Evolutionary conservation across 1,140 invertebrate genomes (phyloP).

Genomic region (Eupristina koningsbergeri): DNA sequence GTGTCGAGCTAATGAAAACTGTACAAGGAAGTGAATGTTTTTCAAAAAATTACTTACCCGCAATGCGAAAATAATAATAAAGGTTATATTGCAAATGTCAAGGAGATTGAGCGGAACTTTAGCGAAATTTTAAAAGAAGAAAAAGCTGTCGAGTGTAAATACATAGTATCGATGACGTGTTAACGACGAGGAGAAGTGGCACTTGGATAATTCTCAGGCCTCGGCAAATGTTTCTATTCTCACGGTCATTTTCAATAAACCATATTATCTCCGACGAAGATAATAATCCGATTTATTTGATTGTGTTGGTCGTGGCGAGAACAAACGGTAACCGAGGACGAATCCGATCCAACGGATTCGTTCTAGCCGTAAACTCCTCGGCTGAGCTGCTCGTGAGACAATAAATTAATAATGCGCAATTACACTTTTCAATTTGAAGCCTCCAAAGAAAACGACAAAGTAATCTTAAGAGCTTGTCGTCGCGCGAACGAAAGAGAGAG

Average conservation of each 20-base stretch:
- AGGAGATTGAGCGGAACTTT: no score
- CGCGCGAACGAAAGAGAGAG: background rate
- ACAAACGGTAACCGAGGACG: background rate
- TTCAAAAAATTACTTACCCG: no score
- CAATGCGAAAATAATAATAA: no score
- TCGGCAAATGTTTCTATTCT: background rate
- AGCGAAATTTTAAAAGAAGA: background rate
- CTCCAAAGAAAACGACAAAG: background rate
- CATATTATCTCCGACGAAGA: background rate
- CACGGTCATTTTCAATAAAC: background rate
- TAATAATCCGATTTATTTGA: background rate
- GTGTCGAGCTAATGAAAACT: no score
- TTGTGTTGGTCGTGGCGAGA: background rate
- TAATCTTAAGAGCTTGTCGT: background rate
- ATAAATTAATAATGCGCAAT: constrained; percentile 10
- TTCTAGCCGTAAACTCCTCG: background rate
- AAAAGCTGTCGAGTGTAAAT: background rate
- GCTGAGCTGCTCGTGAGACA: background rate
- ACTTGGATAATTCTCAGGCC: background rate
- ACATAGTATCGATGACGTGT: background rate
- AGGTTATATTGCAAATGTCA: no score
- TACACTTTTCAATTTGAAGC: constrained; percentile 2
- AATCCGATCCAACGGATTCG: background rate
- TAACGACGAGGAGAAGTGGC: background rate
- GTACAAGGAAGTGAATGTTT: no score